phyloP scores from a whole-genome alignment of 2,797 vertebrate genomes.

The Anomalospiza imberbis region DNA sequence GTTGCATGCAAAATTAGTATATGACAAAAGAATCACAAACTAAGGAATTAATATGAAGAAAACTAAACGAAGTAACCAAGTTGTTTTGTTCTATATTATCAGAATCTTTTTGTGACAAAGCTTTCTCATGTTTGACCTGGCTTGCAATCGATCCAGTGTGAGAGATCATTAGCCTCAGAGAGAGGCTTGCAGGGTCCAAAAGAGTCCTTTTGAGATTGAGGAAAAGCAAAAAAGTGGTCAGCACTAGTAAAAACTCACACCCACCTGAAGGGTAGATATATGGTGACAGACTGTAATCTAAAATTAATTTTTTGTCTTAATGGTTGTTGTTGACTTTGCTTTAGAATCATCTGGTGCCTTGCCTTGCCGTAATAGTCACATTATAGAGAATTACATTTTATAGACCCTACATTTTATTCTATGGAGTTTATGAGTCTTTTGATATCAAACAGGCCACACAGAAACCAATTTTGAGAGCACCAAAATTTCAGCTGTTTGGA shows the following conservation, averaged over 20 bases:
- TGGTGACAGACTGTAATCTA: background rate
- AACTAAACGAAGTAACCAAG: background rate
- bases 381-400: background rate
- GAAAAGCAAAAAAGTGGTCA: background rate
- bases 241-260: background rate
- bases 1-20: background rate
- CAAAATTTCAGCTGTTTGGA: background rate
- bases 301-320: background rate
- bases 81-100: background rate
- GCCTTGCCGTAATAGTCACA: background rate
- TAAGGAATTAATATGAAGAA: background rate
- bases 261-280: background rate
- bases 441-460: background rate
- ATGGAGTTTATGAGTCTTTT: background rate
- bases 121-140: background rate
- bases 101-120: background rate
- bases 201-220: background rate
- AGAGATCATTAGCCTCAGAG: background rate
- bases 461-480: background rate
- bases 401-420: background rate
- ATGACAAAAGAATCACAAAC: background rate
- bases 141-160: fast-evolving
- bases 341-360: background rate
- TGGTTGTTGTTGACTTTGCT: background rate
- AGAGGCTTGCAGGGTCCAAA: background rate